These are phyloP conservation scores for Amiota mariae DNA, from an alignment of 2,888 invertebrate species.

Conservation along the genomic window DNA sequence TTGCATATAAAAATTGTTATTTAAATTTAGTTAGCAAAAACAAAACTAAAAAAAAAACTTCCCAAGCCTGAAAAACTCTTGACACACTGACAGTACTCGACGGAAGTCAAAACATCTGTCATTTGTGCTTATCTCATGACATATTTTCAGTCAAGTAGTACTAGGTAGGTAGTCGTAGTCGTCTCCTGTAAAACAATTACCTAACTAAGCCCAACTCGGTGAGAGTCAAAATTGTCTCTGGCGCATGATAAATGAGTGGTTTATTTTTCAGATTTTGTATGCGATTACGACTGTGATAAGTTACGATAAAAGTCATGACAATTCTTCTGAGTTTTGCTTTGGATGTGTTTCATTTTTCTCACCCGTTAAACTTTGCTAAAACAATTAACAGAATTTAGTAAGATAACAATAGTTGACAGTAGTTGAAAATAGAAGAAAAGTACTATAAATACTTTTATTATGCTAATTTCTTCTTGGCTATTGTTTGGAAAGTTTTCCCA, in stretches of 20 bases:
- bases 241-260: constrained; percentile 20
- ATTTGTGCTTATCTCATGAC: constrained; percentile 23
- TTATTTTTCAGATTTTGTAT: constrained; percentile 52
- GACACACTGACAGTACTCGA: constrained; percentile 30
- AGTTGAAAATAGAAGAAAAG: constrained; percentile 48
- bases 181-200: too few relatives aligned
- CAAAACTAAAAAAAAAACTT: constrained; percentile 8
- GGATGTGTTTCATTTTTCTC: constrained; percentile 53
- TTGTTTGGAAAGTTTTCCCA: constrained; percentile 54
- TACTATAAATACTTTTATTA: constrained; percentile 58
- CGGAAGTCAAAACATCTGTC: constrained; percentile 25
- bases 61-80: constrained; percentile 13
- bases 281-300: constrained; percentile 46
- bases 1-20: constrained; percentile 14
- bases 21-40: background rate
- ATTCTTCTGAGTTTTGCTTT: constrained; percentile 55
- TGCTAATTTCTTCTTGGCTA: constrained; percentile 21
- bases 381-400: constrained; percentile 70
- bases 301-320: constrained; percentile 42
- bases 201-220: constrained; percentile 5
- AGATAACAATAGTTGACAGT: constrained; percentile 41
- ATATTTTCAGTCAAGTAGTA: constrained; percentile 10
- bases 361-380: constrained; percentile 50
- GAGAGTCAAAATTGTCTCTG: constrained; percentile 36
- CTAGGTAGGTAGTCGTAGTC: background rate